These are phyloP conservation scores for Drusus annulatus DNA, from an alignment of 1,140 invertebrate genomes.

Conservation along the genomic window DNA sequence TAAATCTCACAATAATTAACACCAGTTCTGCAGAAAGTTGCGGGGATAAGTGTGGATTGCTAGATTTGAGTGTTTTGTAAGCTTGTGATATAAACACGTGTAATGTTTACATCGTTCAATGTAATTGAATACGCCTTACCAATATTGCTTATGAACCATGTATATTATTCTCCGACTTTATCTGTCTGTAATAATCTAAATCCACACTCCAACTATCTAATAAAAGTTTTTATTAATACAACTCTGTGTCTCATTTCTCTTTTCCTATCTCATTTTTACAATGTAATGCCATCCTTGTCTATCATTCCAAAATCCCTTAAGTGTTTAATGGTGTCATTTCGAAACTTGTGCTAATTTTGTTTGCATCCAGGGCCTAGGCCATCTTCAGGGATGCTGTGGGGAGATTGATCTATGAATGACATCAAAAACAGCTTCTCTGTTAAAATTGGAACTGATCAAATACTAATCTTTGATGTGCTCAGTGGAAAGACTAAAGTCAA, in stretches of 20 bases:
- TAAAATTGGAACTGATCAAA: no score
- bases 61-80: not conserved
- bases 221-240: slow-evolving; percentile 48
- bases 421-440: no score
- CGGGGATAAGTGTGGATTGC: slow-evolving; percentile 14
- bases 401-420: no score
- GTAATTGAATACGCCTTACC: slow-evolving; percentile 38
- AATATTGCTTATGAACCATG: slow-evolving; percentile 35
- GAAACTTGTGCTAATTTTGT: no score
- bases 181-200: slow-evolving; percentile 18
- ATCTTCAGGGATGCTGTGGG: no score
- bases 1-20: slow-evolving; percentile 41
- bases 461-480: no score
- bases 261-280: no score
- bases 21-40: not conserved
- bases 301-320: no score
- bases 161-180: slow-evolving; percentile 10
- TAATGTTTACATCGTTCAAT: slow-evolving; percentile 25
- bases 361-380: no score
- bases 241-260: slow-evolving; percentile 10
- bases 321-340: no score
- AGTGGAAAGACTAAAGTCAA: no score
- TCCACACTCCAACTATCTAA: slow-evolving; percentile 43
- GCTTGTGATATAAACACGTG: slow-evolving; percentile 24
- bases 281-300: no score